Percentiles rank a stretch among this genome's conserved stretches.
phyloP scores from a whole-genome alignment of 2,797 vertebrate genomes.

The Dipus sagitta region DNA sequence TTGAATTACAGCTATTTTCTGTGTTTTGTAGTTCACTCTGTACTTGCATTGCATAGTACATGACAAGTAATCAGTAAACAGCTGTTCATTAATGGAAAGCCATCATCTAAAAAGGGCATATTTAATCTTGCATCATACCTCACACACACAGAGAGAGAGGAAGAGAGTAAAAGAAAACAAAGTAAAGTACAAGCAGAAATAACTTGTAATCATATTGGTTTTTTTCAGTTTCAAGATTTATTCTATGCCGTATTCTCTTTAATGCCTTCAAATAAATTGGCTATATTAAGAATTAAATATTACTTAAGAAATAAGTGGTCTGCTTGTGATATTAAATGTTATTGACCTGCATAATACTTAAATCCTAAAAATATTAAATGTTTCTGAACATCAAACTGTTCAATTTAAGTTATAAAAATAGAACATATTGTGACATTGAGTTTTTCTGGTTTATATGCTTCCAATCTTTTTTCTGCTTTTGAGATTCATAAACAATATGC shows the following conservation, averaged over 20 bases:
- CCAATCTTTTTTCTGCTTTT: not conserved
- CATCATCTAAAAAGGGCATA: not conserved
- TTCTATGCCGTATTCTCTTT: not conserved
- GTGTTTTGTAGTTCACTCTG: not conserved
- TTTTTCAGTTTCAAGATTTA: constrained; percentile 69
- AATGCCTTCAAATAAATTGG: constrained; percentile 24
- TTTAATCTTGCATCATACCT: not conserved
- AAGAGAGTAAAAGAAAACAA: constrained; percentile 58
- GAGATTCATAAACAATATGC: constrained; percentile 10
- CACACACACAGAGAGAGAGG: constrained; percentile 4
- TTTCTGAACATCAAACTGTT: not conserved
- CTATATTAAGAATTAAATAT: constrained; percentile 29
- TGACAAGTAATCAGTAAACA: not conserved
- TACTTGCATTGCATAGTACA: not conserved
- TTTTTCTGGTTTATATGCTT: not conserved
- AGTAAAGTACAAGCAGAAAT: constrained; percentile 77
- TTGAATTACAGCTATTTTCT: not conserved
- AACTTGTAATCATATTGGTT: constrained; percentile 71
- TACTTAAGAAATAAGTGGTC: not conserved
- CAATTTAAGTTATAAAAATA: constrained; percentile 2
- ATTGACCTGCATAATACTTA: not conserved
- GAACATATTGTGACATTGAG: not conserved
- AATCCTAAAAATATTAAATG: not conserved
- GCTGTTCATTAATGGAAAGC: not conserved
- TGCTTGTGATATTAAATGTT: not conserved